Conservation (phyloP, 2,113 vertebrate genomes). For the Saccopteryx leptura region DNA sequence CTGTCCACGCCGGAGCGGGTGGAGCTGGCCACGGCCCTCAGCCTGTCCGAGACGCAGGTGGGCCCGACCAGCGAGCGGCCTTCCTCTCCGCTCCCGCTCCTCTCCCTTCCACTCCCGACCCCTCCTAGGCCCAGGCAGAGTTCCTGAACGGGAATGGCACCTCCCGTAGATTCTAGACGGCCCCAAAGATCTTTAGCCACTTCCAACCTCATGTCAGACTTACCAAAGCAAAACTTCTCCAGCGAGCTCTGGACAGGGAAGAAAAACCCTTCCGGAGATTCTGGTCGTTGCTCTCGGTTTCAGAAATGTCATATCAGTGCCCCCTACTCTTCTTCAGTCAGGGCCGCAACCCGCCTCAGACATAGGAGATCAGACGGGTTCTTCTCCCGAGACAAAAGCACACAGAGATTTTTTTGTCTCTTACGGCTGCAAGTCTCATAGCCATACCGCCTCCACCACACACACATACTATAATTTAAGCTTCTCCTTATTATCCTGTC, state of each 20-base stretch:
- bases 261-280: not conserved
- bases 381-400: not conserved
- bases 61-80: not conserved
- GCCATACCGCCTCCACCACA: too few species aligned
- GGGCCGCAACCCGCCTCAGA: not conserved
- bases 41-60: conserved; percentile 99
- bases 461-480: not conserved
- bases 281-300: not conserved
- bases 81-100: too few species aligned
- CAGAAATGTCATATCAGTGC: too few species aligned
- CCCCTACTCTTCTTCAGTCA: not conserved
- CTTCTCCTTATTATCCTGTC: not conserved
- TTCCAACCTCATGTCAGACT: not conserved
- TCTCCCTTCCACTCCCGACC: not conserved
- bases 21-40: conserved; percentile 97
- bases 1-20: conserved; percentile 98
- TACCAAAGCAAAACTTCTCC: not conserved
- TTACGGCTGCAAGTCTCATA: not conserved
- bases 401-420: not conserved
- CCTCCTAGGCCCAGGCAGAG: not conserved
- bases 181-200: not conserved
- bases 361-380: not conserved
- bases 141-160: not conserved
- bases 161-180: not conserved
- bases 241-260: not conserved